Evolutionary conservation across 2,797 vertebrate genomes (phyloP), one percentile per base, ranked within the genome.

Genomic region (Mallotus villosus): DNA sequence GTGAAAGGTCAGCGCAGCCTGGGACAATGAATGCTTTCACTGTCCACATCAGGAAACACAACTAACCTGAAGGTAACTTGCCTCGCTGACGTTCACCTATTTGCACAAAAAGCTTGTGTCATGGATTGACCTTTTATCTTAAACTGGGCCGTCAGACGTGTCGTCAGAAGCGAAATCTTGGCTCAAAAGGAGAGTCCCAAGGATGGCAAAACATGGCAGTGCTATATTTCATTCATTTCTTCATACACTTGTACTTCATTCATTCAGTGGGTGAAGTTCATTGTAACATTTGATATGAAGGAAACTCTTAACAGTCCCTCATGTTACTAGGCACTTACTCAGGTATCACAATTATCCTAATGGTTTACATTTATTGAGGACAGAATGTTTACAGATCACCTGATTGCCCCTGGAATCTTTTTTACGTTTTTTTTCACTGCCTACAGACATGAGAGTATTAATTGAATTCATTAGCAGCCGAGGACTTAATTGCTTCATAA

Each of bases 1-100:
- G n/a, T 32, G 60, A 62, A 85, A 83, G 79, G 85, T 85, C 84
- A 85, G 70, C 74, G 9, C 66, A 70, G 71, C 76, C 74, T 70
- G 19, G 51, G 51, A 55, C 51, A 53, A 53, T 17, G 51, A 7
- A 55, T 55, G 51, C 51, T 55, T 55, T 55, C 51, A 55, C 51
- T n/a, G 51, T 63, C 25, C 25, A 27, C 24, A 3, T 63, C 61
- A 55, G 51, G 51, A 6, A 6, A 55, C 51, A 55, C 2, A 2
- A 55, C 19, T 7, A 55, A 55, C 51, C 16, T n/a, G 19, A 55
- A 55, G 51, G 17, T n/a, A 1, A 55, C 19, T n/a, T 8, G 41
- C 12, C 41, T 46, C 41, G 8, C 5, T 19, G 14, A 32, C 17
- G 60, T 62, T 29, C 60, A 24, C 5, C 27, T 62, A 62, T 17